A percentile compares a stretch with the other conserved stretches of the same genome.
phyloP scores from a whole-genome alignment of 2,888 invertebrate genomes.

The Amphipoea oculea region DNA sequence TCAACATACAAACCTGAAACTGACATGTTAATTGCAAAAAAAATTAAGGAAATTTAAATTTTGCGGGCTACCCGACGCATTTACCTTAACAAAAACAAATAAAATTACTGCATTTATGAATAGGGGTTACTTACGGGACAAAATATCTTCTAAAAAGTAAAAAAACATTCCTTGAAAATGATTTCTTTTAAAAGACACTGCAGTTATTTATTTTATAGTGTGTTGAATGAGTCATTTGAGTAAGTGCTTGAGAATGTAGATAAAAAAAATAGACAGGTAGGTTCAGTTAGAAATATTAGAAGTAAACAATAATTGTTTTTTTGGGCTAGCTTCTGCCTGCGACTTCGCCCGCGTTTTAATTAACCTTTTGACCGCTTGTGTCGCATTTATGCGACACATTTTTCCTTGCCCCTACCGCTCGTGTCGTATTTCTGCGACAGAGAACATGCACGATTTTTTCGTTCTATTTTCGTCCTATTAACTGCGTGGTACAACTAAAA shows the following conservation, averaged over 20 bases:
- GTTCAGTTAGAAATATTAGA: not conserved
- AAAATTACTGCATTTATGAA: slow-evolving; percentile 14
- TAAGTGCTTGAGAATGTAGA: not conserved
- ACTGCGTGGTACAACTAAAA: too few relatives aligned
- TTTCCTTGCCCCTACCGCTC: too few relatives aligned
- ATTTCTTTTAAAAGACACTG: not conserved
- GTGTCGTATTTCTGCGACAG: too few relatives aligned
- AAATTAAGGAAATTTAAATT: not conserved
- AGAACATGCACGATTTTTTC: too few relatives aligned
- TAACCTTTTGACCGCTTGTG: too few relatives aligned
- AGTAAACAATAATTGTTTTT: not conserved
- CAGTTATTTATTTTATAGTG: not conserved
- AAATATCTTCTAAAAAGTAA: slow-evolving; percentile 7
- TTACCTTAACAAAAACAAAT: not conserved
- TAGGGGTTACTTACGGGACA: not conserved
- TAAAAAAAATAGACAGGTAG: not conserved
- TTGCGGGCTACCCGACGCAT: not conserved
- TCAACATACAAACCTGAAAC: not conserved
- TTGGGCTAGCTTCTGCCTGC: not conserved
- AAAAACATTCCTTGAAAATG: slow-evolving; percentile 13
- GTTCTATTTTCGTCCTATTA: too few relatives aligned
- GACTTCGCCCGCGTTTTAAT: not conserved
- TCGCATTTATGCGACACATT: too few relatives aligned
- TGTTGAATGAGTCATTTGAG: slow-evolving; percentile 12
- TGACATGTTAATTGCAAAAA: not conserved